Conservation (phyloP, 92 coral and sea anemone species). For the Parazoanthus darwini region DNA sequence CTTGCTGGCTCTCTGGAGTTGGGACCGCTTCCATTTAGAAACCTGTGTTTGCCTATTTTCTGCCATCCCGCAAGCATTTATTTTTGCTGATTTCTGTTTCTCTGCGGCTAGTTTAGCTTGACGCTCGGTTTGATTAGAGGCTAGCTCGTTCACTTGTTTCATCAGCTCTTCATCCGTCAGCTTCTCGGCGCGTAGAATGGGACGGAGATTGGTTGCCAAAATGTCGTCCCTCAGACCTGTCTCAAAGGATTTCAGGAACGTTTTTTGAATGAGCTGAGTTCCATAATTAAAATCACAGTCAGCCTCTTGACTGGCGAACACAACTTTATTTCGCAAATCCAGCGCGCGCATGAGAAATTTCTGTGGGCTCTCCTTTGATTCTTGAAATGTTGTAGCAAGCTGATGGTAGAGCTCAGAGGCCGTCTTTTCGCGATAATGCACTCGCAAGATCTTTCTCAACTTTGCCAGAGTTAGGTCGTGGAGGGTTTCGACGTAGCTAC, state of each 20-base stretch:
- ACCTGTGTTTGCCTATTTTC: neutral
- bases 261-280: slow-evolving; percentile 51
- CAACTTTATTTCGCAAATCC: slow-evolving; percentile 61
- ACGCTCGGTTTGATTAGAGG: slow-evolving; percentile 37
- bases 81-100: slow-evolving; percentile 36
- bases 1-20: neutral
- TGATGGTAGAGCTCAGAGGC: slow-evolving; percentile 54
- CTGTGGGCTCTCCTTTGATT: slow-evolving; percentile 53
- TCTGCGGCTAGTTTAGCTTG: slow-evolving; percentile 54
- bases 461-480: slow-evolving; percentile 53
- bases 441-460: slow-evolving; percentile 47
- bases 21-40: slow-evolving; percentile 11
- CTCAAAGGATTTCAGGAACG: slow-evolving; percentile 60
- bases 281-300: slow-evolving; percentile 71
- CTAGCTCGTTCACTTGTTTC: slow-evolving; percentile 45
- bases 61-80: slow-evolving; percentile 34
- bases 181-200: neutral
- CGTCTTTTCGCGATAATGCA: slow-evolving; percentile 49
- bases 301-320: slow-evolving; percentile 68
- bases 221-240: slow-evolving; percentile 61
- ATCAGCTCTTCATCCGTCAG: slow-evolving; percentile 50
- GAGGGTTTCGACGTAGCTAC: slow-evolving; percentile 60
- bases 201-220: slow-evolving; percentile 35
- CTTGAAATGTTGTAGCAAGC: slow-evolving; percentile 51
- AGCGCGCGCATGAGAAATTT: slow-evolving; percentile 53